Conservation (phyloP, 2,797 vertebrate genomes). For the Denticeps clupeoides region DNA sequence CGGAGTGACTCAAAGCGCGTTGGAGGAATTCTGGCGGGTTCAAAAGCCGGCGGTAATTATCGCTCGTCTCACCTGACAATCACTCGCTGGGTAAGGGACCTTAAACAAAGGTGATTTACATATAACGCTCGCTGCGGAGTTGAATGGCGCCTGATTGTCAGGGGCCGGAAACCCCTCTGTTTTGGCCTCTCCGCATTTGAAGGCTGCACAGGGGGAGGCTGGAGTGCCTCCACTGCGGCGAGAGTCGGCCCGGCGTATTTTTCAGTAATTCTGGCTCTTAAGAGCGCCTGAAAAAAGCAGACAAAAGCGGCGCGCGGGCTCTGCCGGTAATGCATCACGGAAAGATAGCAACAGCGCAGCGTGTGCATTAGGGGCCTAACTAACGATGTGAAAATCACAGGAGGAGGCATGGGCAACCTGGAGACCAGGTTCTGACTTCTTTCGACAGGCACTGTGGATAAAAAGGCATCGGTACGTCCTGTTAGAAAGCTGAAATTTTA, state of each 20-base stretch:
- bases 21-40: slow-evolving; percentile 8
- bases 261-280: not conserved
- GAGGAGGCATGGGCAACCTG: too few relatives aligned
- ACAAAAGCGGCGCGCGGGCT: not conserved
- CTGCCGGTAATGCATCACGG: too few relatives aligned
- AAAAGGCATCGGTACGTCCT: too few relatives aligned
- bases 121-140: too few relatives aligned
- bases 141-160: too few relatives aligned
- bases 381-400: too few relatives aligned
- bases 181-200: not conserved
- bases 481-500: too few relatives aligned
- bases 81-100: slow-evolving; percentile 6
- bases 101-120: not conserved
- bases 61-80: slow-evolving; percentile 14
- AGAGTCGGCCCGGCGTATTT: not conserved
- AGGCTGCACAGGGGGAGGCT: not conserved
- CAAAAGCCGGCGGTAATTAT: not conserved
- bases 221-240: not conserved
- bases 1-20: slow-evolving; percentile 19
- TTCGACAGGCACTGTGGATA: too few relatives aligned
- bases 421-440: too few relatives aligned
- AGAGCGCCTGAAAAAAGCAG: not conserved
- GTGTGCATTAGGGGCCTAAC: too few relatives aligned
- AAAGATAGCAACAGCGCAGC: too few relatives aligned
- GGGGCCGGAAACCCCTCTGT: not conserved